phyloP scores from a whole-genome alignment of 2,797 vertebrate genomes.

The Pelobates cultripes region DNA sequence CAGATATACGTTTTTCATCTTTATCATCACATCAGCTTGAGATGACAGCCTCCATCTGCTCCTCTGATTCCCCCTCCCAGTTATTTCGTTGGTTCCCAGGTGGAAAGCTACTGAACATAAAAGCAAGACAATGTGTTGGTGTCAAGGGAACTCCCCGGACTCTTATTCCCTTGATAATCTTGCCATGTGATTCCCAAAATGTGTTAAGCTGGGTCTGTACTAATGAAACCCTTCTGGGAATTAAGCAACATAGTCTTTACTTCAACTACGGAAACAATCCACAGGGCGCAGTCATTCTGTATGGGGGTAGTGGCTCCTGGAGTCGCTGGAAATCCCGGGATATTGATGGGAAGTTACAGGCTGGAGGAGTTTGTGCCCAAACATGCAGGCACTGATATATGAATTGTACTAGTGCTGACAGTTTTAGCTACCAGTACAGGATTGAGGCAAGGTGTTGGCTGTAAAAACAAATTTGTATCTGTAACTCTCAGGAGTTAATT shows the following conservation, averaged over 20 bases:
- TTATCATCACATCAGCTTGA: neutral
- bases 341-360: constrained; percentile 17
- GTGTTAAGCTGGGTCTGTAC: constrained; percentile 27
- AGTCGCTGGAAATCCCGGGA: constrained; percentile 37
- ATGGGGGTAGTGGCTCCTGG: constrained; percentile 13
- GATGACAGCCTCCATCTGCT: constrained; percentile 24
- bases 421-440: no score
- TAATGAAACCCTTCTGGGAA: constrained; percentile 31
- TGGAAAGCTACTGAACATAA: constrained; percentile 18
- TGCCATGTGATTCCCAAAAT: constrained; percentile 8
- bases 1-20: constrained; percentile 22
- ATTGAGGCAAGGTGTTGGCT: no score
- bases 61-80: constrained; percentile 17
- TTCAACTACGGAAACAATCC: constrained; percentile 46
- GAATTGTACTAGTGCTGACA: no score
- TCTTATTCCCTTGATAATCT: constrained; percentile 3
- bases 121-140: constrained; percentile 32
- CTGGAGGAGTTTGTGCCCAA: constrained; percentile 32
- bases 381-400: neutral
- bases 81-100: constrained; percentile 42
- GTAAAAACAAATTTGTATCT: no score
- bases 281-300: constrained; percentile 14
- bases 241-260: constrained; percentile 23
- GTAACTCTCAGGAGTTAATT: no score
- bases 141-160: constrained; percentile 4